Conservation (phyloP, 2,888 invertebrate species). For the Thysanoteuthis rhombus region DNA sequence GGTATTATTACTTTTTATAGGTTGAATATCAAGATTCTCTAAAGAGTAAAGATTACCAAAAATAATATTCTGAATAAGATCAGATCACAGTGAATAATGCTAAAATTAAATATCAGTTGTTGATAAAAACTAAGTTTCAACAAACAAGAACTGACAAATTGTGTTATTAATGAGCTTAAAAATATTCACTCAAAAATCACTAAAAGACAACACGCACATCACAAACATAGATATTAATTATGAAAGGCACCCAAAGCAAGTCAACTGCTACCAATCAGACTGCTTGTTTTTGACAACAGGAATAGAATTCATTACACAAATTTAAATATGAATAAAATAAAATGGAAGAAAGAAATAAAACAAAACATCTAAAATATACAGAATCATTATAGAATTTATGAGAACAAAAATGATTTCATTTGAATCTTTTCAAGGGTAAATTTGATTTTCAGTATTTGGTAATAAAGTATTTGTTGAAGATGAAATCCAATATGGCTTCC, state of each 20-base stretch:
- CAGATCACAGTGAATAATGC: background rate
- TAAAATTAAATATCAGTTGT: background rate
- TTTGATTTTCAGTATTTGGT: background rate
- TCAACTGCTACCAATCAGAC: background rate
- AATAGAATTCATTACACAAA: background rate
- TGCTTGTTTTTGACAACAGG: background rate
- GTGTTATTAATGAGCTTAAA: background rate
- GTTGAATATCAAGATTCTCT: no score
- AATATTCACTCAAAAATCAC: background rate
- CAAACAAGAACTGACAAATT: background rate
- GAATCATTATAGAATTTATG: background rate
- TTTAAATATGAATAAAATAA: background rate
- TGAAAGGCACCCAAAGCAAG: background rate
- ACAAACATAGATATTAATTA: background rate
- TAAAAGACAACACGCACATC: background rate
- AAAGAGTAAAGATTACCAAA: no score
- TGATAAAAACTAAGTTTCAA: background rate
- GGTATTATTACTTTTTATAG: no score
- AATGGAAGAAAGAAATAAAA: background rate
- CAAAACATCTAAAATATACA: background rate
- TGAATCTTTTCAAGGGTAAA: background rate
- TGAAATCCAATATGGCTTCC: constrained; percentile 12
- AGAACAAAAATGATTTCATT: no score
- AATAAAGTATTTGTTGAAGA: background rate
- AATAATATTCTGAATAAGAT: no score